Percentiles rank a stretch among this genome's conserved stretches.
These are phyloP conservation scores for Phymastichus coffea DNA, from an alignment of 1,140 invertebrate species.

Conservation along the genomic window DNA sequence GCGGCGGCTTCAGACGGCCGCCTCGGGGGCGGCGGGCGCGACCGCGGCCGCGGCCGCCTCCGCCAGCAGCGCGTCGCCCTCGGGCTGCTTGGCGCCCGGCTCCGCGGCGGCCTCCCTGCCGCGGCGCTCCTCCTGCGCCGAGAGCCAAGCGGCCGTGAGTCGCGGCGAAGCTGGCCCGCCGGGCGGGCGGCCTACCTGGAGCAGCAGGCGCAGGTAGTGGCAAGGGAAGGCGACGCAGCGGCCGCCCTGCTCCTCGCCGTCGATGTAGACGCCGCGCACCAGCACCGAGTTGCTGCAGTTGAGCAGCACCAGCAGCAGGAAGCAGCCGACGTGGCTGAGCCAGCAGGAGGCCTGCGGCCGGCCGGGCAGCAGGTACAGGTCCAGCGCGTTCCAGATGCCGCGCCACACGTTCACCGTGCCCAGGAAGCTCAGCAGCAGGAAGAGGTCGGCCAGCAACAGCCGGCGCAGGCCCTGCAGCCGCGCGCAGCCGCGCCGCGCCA, in stretches of 20 bases:
- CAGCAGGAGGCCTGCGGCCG: slow-evolving; percentile 72
- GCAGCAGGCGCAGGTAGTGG: slow-evolving; percentile 76
- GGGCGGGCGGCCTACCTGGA: slow-evolving; percentile 65
- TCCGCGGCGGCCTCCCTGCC: slow-evolving; percentile 47
- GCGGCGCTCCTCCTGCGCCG: slow-evolving; percentile 18
- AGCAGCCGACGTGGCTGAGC: slow-evolving; percentile 72
- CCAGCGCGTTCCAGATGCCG: slow-evolving; percentile 78
- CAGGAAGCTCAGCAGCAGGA: slow-evolving; percentile 73
- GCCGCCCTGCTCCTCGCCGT: slow-evolving; percentile 76
- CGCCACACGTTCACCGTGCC: slow-evolving; percentile 86
- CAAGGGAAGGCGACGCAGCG: slow-evolving; percentile 79
- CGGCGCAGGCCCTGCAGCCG: slow-evolving; percentile 65
- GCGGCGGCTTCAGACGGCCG: slow-evolving; percentile 35
- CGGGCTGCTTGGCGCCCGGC: too few species aligned
- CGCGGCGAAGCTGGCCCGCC: slow-evolving; percentile 42
- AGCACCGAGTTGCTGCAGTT: slow-evolving; percentile 82
- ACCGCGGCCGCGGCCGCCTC: slow-evolving; percentile 41
- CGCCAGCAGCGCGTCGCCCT: slow-evolving; percentile 44
- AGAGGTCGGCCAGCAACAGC: slow-evolving; percentile 71
- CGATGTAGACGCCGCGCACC: slow-evolving; percentile 81
- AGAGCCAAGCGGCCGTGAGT: slow-evolving; percentile 34
- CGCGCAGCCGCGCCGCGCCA: slow-evolving; percentile 68
- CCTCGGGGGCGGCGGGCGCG: slow-evolving; percentile 35
- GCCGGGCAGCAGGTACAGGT: slow-evolving; percentile 79
- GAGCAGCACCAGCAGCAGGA: slow-evolving; percentile 73